Conservation (phyloP, 1,140 invertebrate species). For the Cotesia typhae region DNA sequence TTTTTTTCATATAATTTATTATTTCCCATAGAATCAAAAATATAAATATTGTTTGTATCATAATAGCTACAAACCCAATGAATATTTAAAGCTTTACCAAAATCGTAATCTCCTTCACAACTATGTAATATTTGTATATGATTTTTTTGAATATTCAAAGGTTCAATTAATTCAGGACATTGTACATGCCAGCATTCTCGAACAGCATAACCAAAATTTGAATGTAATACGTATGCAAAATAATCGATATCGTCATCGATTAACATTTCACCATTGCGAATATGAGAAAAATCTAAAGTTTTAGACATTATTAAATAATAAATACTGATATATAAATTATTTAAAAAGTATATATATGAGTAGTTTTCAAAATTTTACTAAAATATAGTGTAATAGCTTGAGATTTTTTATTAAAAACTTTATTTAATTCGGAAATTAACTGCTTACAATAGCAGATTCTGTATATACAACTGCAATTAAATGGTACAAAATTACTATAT, state of each 20-base stretch:
- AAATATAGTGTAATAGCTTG: too few species aligned
- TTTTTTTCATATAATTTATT: neutral
- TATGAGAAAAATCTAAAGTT: too few species aligned
- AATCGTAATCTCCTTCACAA: neutral
- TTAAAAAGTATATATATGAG: too few species aligned
- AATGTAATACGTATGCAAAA: constrained; percentile 2
- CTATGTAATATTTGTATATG: constrained; percentile 23
- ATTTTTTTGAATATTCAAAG: neutral
- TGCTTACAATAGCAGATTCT: too few species aligned
- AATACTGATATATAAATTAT: too few species aligned
- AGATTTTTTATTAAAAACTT: too few species aligned
- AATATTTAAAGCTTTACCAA: constrained; percentile 22
- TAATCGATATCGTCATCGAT: constrained; percentile 19
- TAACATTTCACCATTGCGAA: too few species aligned
- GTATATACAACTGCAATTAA: too few species aligned
- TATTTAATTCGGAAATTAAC: too few species aligned
- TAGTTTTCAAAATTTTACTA: too few species aligned
- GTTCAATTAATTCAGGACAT: constrained; percentile 3
- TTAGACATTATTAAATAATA: too few species aligned
- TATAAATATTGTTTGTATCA: neutral
- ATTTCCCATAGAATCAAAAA: constrained; percentile 16
- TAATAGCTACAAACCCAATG: constrained; percentile 43
- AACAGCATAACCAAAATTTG: constrained; percentile 12
- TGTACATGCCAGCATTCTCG: constrained; percentile 6
- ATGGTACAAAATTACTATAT: too few species aligned